These are phyloP conservation scores for Gallinago undulata DNA, from an alignment of 2,113 vertebrate species.

Conservation along the genomic window DNA sequence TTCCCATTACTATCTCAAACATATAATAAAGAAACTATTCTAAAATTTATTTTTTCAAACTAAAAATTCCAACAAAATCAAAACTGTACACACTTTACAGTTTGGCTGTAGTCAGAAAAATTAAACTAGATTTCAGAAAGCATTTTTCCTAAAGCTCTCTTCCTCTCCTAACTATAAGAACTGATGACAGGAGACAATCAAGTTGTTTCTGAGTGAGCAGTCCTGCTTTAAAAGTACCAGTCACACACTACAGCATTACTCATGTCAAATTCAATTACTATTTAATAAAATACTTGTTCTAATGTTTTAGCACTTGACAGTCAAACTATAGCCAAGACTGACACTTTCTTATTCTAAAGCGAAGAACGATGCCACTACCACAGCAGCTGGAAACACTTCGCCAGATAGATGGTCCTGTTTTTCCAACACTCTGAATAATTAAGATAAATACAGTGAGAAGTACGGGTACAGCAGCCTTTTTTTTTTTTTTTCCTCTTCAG, in stretches of 20 bases:
- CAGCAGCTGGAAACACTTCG: slow-evolving; percentile 29
- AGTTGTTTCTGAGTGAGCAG: not conserved
- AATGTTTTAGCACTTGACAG: not conserved
- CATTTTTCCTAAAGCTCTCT: not conserved
- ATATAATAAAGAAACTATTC: not conserved
- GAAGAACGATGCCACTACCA: not conserved
- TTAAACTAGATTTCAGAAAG: not conserved
- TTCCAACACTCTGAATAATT: slow-evolving; percentile 16
- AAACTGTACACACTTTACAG: not conserved
- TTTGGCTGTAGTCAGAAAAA: not conserved
- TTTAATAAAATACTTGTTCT: not conserved
- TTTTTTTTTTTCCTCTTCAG: not conserved
- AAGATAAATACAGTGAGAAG: not conserved
- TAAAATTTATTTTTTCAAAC: slow-evolving; percentile 4
- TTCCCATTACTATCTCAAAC: not conserved
- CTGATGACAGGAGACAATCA: not conserved
- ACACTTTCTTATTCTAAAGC: slow-evolving; percentile 17
- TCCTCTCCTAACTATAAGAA: not conserved
- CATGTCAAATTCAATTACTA: not conserved
- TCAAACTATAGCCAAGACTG: not conserved
- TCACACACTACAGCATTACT: not conserved
- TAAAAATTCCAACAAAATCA: slow-evolving; percentile 12
- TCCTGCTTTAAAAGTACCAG: not conserved
- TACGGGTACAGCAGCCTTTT: not conserved
- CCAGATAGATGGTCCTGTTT: slow-evolving; percentile 34